phyloP scores from a whole-genome alignment of 1,140 invertebrate species.

The Wiebesia pumilae region DNA sequence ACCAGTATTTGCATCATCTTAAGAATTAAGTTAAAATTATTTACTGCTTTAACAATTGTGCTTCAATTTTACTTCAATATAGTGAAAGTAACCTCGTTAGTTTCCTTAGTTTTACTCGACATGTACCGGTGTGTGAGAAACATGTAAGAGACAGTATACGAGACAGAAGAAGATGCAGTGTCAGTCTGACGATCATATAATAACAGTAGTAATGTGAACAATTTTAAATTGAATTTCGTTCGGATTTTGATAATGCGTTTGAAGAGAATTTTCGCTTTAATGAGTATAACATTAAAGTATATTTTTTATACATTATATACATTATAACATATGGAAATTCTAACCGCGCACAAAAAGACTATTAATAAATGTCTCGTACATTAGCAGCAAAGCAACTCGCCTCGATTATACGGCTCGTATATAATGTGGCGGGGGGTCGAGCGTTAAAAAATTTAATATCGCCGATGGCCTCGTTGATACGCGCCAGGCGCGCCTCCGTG shows the following conservation, averaged over 20 bases:
- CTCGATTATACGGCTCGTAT: neutral
- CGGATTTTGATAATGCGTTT: too few species aligned
- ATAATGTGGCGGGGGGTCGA: neutral
- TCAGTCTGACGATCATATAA: neutral
- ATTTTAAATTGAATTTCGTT: too few species aligned
- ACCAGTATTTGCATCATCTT: too few species aligned
- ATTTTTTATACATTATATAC: too few species aligned
- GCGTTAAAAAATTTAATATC: constrained; percentile 19
- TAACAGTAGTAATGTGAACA: neutral
- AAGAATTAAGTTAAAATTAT: too few species aligned
- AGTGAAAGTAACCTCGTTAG: neutral
- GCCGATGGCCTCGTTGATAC: constrained; percentile 31
- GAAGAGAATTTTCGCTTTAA: neutral
- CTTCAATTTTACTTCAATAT: too few species aligned
- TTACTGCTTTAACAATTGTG: too few species aligned
- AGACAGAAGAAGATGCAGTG: neutral
- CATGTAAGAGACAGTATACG: neutral
- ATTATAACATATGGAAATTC: neutral
- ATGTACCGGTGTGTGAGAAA: neutral
- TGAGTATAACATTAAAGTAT: too few species aligned
- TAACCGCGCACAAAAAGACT: neutral
- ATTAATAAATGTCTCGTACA: neutral
- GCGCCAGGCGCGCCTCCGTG: neutral
- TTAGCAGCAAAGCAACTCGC: neutral
- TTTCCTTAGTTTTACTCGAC: neutral